Conservation (phyloP, 2,113 vertebrate genomes). For the Aspidoscelis tigris region DNA sequence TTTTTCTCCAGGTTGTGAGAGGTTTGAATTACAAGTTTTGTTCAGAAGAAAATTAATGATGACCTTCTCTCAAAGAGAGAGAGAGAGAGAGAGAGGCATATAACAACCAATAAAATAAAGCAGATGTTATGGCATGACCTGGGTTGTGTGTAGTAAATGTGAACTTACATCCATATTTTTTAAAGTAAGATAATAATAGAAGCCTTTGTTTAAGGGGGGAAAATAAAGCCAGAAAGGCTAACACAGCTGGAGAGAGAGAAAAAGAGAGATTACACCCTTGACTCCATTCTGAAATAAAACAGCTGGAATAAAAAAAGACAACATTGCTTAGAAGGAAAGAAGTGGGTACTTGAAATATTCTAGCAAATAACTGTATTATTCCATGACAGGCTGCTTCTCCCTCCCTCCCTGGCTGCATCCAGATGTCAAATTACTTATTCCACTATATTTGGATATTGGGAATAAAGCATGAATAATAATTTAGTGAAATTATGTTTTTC, state of each 20-base stretch:
- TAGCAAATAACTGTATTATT: neutral
- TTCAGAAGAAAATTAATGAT: conserved; percentile 68
- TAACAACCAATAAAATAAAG: conserved; percentile 68
- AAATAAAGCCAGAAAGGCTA: conserved; percentile 27
- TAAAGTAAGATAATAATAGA: conserved; percentile 58
- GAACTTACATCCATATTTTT: conserved; percentile 50
- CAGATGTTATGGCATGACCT: conserved; percentile 68
- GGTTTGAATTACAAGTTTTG: conserved; percentile 56
- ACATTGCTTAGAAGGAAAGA: conserved; percentile 9
- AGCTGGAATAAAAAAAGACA: conserved; percentile 9
- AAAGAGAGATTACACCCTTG: conserved; percentile 20
- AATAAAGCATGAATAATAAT: too few relatives aligned
- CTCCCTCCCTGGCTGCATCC: too few relatives aligned
- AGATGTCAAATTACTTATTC: too few relatives aligned
- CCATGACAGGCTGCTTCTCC: neutral
- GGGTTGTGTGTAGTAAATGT: conserved; percentile 41
- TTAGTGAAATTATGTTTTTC: too few relatives aligned
- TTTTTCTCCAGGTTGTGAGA: conserved; percentile 58
- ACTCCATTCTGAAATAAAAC: conserved; percentile 1
- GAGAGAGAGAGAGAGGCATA: conserved; percentile 61
- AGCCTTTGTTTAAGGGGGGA: conserved; percentile 39
- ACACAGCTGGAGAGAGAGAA: conserved; percentile 27
- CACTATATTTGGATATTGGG: too few relatives aligned
- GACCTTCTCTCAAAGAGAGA: conserved; percentile 70
- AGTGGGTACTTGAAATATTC: neutral